These are phyloP conservation scores for Drosophila tani DNA, from an alignment of 1,140 invertebrate genomes.

Conservation along the genomic window DNA sequence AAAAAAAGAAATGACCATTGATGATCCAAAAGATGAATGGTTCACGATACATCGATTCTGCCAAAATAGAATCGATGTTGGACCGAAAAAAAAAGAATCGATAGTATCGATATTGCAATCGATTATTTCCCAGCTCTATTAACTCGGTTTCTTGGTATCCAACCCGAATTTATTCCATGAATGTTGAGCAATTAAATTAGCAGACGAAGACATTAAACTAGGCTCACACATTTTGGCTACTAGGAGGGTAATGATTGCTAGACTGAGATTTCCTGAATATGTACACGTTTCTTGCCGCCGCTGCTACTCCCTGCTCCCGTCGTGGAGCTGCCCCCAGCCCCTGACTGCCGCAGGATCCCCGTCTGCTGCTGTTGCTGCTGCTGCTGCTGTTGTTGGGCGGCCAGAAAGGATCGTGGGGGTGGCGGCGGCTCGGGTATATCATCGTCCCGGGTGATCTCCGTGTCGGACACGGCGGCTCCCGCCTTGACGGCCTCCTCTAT, in stretches of 20 bases:
- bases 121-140: too few species aligned
- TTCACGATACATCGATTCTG: too few species aligned
- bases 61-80: too few species aligned
- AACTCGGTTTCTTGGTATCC: not conserved
- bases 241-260: conserved; percentile 85
- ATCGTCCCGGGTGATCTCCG: conserved; percentile 85
- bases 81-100: too few species aligned
- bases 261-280: conserved; percentile 95
- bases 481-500: conserved; percentile 86
- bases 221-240: conserved; percentile 29
- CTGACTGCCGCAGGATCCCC: conserved; percentile 88
- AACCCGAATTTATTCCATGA: conserved; percentile 7
- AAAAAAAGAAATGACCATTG: too few species aligned
- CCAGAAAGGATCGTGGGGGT: conserved; percentile 86
- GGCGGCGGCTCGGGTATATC: conserved; percentile 89
- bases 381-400: conserved; percentile 67
- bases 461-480: conserved; percentile 62
- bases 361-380: conserved; percentile 84
- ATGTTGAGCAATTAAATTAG: conserved; percentile 10
- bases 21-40: too few species aligned
- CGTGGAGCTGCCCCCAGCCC: conserved; percentile 84
- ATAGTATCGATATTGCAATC: too few species aligned
- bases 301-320: conserved; percentile 86
- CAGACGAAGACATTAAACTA: conserved; percentile 11
- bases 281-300: conserved; percentile 93